Conservation (phyloP, 2,888 invertebrate genomes). For the Slavum lentiscoides region DNA sequence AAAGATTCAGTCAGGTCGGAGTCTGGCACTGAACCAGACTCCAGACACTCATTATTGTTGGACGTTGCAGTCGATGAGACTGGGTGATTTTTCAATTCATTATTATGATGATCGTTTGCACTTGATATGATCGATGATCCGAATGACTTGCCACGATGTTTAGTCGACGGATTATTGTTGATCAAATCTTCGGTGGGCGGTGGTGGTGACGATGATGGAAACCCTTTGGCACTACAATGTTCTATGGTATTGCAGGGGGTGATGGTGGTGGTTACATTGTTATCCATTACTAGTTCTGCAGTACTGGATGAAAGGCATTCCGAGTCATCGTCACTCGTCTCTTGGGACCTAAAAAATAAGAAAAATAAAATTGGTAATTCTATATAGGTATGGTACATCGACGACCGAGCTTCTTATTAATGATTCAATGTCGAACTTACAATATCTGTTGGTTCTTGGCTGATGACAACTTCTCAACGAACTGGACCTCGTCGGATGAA, state of each 20-base stretch:
- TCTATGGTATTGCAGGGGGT: slow-evolving; percentile 9
- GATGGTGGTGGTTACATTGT: slow-evolving; percentile 8
- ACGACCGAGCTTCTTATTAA: too few species aligned
- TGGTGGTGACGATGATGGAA: background rate
- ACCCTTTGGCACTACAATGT: slow-evolving; percentile 24
- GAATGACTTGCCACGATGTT: slow-evolving; percentile 1
- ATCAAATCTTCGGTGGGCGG: slow-evolving; percentile 24
- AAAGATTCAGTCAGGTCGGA: slow-evolving; percentile 26
- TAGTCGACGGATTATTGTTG: slow-evolving; percentile 31
- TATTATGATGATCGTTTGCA: slow-evolving; percentile 16
- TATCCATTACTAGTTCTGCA: slow-evolving; percentile 36
- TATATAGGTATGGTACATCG: background rate
- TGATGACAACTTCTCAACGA: slow-evolving; percentile 21
- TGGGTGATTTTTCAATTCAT: slow-evolving; percentile 17
- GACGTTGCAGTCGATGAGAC: background rate
- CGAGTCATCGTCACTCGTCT: slow-evolving; percentile 42
- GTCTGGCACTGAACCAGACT: slow-evolving; percentile 21
- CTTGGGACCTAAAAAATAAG: slow-evolving; percentile 27
- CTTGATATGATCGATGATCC: slow-evolving; percentile 24
- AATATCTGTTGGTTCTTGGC: slow-evolving; percentile 14
- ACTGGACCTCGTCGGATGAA: slow-evolving; percentile 75
- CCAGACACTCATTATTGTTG: slow-evolving; percentile 21
- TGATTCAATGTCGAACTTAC: slow-evolving; percentile 10
- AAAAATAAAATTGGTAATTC: background rate
- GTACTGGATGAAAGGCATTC: slow-evolving; percentile 44